Conservation (phyloP, 2,888 invertebrate species). For the Nymphalis c-album region DNA sequence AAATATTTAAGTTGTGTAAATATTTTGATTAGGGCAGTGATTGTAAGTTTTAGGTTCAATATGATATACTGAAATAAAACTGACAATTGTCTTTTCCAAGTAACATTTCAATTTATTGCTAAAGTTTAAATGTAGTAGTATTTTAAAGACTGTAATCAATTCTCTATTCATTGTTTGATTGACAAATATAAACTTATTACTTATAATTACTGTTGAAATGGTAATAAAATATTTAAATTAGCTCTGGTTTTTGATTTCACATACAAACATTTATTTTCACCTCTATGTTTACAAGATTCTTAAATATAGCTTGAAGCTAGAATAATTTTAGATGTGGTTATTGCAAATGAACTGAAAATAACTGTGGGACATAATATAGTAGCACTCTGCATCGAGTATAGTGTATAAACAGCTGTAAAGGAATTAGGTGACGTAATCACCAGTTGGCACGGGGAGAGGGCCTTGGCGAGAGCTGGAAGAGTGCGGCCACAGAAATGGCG, state of each 20-base stretch:
- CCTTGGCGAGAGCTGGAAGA: slow-evolving; percentile 50
- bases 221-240: slow-evolving; percentile 50
- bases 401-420: slow-evolving; percentile 46
- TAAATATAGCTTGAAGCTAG: too few relatives aligned
- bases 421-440: slow-evolving; percentile 41
- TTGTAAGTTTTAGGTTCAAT: slow-evolving; percentile 71
- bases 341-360: slow-evolving; percentile 8
- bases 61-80: slow-evolving; percentile 41
- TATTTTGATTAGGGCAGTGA: slow-evolving; percentile 56
- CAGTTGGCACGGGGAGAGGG: slow-evolving; percentile 49
- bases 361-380: slow-evolving; percentile 11
- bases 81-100: slow-evolving; percentile 47
- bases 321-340: not conserved
- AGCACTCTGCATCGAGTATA: slow-evolving; percentile 8
- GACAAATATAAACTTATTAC: slow-evolving; percentile 56
- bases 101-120: not conserved
- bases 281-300: not conserved
- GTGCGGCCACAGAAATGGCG: slow-evolving; percentile 27
- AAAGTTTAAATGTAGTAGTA: not conserved
- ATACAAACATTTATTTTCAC: not conserved
- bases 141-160: not conserved
- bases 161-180: slow-evolving; percentile 6
- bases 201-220: slow-evolving; percentile 73
- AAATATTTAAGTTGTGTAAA: slow-evolving; percentile 70
- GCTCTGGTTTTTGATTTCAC: slow-evolving; percentile 24